Conservation (phyloP, 2,113 vertebrate genomes). For the Phylloscopus trochilus region DNA sequence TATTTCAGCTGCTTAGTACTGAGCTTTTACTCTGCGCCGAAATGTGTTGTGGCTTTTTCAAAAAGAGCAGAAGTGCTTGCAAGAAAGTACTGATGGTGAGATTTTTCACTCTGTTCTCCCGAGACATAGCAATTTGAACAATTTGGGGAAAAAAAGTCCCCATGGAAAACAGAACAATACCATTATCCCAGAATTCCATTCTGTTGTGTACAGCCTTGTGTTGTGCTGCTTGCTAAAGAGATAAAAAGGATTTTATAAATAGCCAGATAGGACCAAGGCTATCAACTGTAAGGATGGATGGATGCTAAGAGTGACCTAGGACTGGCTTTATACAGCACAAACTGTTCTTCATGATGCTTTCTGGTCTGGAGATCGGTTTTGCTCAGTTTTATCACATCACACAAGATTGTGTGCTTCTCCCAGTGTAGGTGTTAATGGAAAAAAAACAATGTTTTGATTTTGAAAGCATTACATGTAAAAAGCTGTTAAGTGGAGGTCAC, state of each 20-base stretch:
- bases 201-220: neutral
- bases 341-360: neutral
- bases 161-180: neutral
- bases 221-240: neutral
- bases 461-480: neutral
- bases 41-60: neutral
- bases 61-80: neutral
- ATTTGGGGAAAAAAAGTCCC: neutral
- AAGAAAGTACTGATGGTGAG: neutral
- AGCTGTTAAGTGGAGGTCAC: neutral
- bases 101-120: neutral
- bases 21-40: neutral
- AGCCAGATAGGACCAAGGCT: neutral
- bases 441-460: neutral
- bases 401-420: neutral
- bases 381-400: neutral
- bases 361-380: neutral
- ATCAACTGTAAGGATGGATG: neutral
- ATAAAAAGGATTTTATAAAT: neutral
- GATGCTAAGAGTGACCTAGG: neutral
- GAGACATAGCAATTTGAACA: neutral
- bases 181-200: neutral
- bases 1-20: neutral
- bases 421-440: neutral
- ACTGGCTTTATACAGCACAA: neutral